Base-by-base conservation (phyloP, 1,140 invertebrate genomes). In the Bombus pyrosoma region DNA sequence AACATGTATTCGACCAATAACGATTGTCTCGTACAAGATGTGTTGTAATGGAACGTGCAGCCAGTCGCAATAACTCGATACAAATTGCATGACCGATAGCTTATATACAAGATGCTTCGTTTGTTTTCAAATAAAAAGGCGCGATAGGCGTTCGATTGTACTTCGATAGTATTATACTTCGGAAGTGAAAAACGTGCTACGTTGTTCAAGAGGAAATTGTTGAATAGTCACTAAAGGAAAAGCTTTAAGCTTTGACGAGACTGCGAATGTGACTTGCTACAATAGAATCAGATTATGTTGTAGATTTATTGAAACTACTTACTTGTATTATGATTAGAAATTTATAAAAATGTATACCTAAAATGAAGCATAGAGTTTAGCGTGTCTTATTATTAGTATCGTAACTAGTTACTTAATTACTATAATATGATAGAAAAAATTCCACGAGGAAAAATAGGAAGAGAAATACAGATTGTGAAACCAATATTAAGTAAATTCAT, bases 21-120 rank as follows among this genome's bases (percentile, higher is more conserved):
- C 75, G 75, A 84, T 84, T 79, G 82, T 79, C 74, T 84, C 75
- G 64, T 18, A 25, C 66, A 59, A 69, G 43, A 39, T 39, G 28
- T 25, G 53, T 62, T 84, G 75, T 84, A 84, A 84, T 71, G 75
- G 82, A 78, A 37, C 82, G 77, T 71, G 53, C 82, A 79, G 6
- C 53, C 59, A 37, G 22, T 84, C 43, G 47, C 75, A 78, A 79
- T 84, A 79, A 78, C 74, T 78, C 75, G 82, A 84, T 79, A 71
- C 37, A 53, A 78, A 25, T 47, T 71, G 43, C 75, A 28, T 37
- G 28, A 28, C 22, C 18, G 13, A 68, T 43, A 43, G 73, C 73
- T 39, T 69, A 68, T 62, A 62, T n/a, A 28, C 28, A 53, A n/a
- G 47, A 57, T 59, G 47, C 47, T 47, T 76, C 81, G 72, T 5